Evolutionary conservation across 2,113 vertebrate species (phyloP), one percentile per base, ranked within the genome.

Genomic region (Tragelaphus buxtoni): DNA sequence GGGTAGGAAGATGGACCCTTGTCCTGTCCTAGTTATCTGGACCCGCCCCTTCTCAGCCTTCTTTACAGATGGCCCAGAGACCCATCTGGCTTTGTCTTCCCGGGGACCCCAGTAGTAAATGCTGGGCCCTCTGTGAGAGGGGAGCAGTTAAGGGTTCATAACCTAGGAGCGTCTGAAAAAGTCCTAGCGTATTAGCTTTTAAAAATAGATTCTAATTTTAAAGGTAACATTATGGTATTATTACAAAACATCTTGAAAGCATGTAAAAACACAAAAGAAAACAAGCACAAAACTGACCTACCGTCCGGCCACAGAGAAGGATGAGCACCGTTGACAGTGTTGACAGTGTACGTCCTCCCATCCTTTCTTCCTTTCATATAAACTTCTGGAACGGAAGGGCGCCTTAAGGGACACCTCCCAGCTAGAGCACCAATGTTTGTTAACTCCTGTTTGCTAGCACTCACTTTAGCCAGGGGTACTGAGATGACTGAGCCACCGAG

Each of bases 231-330:
- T 30, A 63, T 51, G 63, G 39, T 56, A 30, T 91, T 49, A 95
- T 88, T 63, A 94, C 5, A 88, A 69, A 92, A 90, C 20, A 80
- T 84, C 86, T 92, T 58, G 26, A 72, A 98, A 94, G 45, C 28
- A 45, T 20, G 13, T 92, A 32, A 72, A 96, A 88, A 4, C 76
- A n/a, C 63, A 77, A 42, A 94, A 35, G n/a, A 77, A 91, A 39
- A 65, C 9, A 28, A 95, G 58, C 22, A 9, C 18, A 4, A 14
- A 93, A 69, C 49, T 65, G 55, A 28, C 39, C 47, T 55, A 1
- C 76, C 16, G 1, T 12, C 9, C 56, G 32, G 5, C 55, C 24
- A 18, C 72, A 7, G 7, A 42, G 16, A 7, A 17, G 5, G 56
- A 61, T 18, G 8, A 35, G 11, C 74, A 26, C 45, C 13, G 8